Evolutionary conservation across 1,140 invertebrate species (phyloP).

Genomic region (Drosophila tropicalis): DNA sequence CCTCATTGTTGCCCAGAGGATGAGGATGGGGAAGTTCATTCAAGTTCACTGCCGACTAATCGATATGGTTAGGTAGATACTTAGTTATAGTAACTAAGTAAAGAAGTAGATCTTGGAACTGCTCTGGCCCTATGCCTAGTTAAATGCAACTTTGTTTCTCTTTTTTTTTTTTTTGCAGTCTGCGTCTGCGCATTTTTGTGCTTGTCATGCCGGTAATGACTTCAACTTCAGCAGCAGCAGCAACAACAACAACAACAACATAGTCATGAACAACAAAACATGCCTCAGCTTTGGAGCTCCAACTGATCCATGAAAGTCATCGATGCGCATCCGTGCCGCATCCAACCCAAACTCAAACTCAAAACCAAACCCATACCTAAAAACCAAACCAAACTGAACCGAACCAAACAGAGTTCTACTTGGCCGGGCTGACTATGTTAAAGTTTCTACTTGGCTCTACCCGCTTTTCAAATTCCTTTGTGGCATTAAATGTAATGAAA

Average conservation of each 20-base stretch:
- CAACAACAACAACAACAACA: slow-evolving; percentile 52
- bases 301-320: slow-evolving; percentile 82
- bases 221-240: slow-evolving; percentile 48
- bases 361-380: slow-evolving; percentile 26
- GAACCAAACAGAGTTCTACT: slow-evolving; percentile 47
- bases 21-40: slow-evolving; percentile 45
- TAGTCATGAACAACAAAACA: slow-evolving; percentile 48
- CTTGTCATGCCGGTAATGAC: slow-evolving; percentile 82
- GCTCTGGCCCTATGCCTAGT: slow-evolving; percentile 54
- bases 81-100: slow-evolving; percentile 46
- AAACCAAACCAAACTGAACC: neutral
- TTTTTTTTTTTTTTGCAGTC: slow-evolving; percentile 21
- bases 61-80: slow-evolving; percentile 51
- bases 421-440: slow-evolving; percentile 50
- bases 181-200: slow-evolving; percentile 71
- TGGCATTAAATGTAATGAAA: slow-evolving; percentile 81
- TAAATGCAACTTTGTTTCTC: slow-evolving; percentile 65
- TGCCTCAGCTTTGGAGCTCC: slow-evolving; percentile 72
- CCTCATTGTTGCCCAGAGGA: neutral
- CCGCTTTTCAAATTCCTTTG: slow-evolving; percentile 77
- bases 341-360: slow-evolving; percentile 43
- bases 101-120: slow-evolving; percentile 39
- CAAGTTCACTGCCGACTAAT: slow-evolving; percentile 70
- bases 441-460: slow-evolving; percentile 62
- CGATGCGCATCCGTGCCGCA: slow-evolving; percentile 65